Evolutionary conservation across 2,888 invertebrate genomes (phyloP).

Genomic region (Caenorhabditis imperialis): DNA sequence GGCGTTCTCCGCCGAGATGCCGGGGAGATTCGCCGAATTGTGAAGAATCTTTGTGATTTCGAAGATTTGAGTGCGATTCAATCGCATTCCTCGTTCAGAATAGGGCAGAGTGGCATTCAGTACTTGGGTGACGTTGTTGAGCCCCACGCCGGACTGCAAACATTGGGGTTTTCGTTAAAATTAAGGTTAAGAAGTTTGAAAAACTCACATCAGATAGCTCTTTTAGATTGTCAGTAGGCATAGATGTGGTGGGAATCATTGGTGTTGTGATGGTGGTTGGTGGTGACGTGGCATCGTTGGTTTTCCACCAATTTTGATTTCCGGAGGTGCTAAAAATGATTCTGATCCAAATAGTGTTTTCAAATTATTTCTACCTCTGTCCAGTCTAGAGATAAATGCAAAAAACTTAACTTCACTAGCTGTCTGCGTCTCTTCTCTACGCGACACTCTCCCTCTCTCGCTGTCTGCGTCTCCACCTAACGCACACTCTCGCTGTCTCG

Average conservation of each 20-base stretch:
- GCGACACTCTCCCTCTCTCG: no score
- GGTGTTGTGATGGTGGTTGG: not conserved
- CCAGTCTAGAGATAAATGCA: no score
- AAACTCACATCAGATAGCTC: slow-evolving; percentile 27
- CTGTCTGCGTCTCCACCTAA: no score
- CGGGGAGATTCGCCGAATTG: slow-evolving; percentile 33
- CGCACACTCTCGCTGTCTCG: no score
- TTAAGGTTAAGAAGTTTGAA: not conserved
- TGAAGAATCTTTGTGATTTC: slow-evolving; percentile 42
- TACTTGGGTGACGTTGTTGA: slow-evolving; percentile 35
- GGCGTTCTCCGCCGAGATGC: slow-evolving; percentile 34
- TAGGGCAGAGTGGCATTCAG: slow-evolving; percentile 42
- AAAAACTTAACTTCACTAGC: no score
- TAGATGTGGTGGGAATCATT: not conserved
- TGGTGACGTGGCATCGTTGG: not conserved
- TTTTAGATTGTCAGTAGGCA: slow-evolving; percentile 2
- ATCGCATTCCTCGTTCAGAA: slow-evolving; percentile 5
- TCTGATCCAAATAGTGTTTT: not conserved
- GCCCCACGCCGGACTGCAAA: slow-evolving; percentile 10
- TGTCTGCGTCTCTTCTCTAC: no score
- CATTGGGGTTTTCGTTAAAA: no score
- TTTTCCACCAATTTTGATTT: slow-evolving; percentile 20
- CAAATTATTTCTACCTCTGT: no score
- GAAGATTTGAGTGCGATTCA: slow-evolving; percentile 38
- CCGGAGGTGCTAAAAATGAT: slow-evolving; percentile 11